Conservation (phyloP, 2,888 invertebrate species). For the Stratiomys singularior region DNA sequence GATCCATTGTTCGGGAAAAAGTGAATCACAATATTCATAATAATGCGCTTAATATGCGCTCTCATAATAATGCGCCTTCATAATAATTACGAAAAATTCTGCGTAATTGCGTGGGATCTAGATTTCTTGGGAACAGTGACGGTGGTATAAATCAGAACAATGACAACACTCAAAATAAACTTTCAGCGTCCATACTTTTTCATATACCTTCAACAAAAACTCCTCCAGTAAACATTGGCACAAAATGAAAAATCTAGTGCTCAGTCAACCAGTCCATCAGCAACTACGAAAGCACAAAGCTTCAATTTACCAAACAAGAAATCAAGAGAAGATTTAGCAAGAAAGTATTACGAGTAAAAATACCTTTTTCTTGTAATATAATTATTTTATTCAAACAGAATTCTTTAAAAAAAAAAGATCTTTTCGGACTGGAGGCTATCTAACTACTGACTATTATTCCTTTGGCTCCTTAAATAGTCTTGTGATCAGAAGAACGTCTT, state of each 20-base stretch:
- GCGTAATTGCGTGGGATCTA: constrained; percentile 52
- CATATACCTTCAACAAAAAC: constrained; percentile 43
- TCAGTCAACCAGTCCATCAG: constrained; percentile 11
- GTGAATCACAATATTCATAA: constrained; percentile 56
- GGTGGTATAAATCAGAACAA: constrained; percentile 55
- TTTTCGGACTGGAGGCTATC: no score
- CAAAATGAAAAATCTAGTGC: constrained; percentile 11
- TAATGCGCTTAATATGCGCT: constrained; percentile 22
- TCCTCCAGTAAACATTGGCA: background rate
- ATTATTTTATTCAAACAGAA: no score
- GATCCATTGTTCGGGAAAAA: constrained; percentile 70
- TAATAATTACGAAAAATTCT: constrained; percentile 53
- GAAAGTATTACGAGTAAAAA: no score
- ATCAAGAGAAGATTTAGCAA: no score
- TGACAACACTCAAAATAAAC: constrained; percentile 46
- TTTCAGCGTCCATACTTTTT: constrained; percentile 46
- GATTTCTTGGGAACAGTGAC: constrained; percentile 53
- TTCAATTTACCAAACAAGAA: constrained; percentile 45
- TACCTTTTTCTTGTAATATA: no score
- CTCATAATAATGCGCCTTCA: constrained; percentile 52
- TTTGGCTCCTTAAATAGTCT: no score
- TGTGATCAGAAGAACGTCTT: no score
- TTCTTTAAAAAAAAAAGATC: no score
- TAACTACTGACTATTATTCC: no score
- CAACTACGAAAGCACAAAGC: constrained; percentile 44